Evolutionary conservation across 2,888 invertebrate species (phyloP).

Genomic region (Dichetophora obliterata): DNA sequence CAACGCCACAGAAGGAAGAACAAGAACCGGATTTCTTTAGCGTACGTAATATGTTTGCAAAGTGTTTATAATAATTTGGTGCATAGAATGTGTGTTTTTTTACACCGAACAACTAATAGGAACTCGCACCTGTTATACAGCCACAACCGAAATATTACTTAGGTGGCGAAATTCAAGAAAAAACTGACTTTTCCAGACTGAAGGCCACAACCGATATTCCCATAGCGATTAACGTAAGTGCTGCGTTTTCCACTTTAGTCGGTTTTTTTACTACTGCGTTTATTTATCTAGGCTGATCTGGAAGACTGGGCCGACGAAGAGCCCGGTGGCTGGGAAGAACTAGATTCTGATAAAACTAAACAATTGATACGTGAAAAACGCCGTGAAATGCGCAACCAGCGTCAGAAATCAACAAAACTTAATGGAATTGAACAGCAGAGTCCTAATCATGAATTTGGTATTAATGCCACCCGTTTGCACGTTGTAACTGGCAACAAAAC

Average conservation of each 20-base stretch:
- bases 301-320: conserved; percentile 73
- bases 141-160: conserved; percentile 74
- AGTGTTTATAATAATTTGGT: background rate
- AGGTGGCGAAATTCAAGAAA: conserved; percentile 61
- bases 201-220: conserved; percentile 70
- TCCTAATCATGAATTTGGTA: conserved; percentile 39
- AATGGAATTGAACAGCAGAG: conserved; percentile 24
- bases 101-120: conserved; percentile 61
- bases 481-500: conserved; percentile 17
- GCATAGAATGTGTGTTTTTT: background rate
- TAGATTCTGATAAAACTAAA: conserved; percentile 67
- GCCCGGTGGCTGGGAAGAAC: conserved; percentile 72
- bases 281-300: conserved; percentile 69
- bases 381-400: conserved; percentile 66
- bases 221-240: conserved; percentile 67
- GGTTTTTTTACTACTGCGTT: background rate
- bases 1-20: conserved; percentile 67
- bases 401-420: conserved; percentile 53
- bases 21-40: conserved; percentile 74
- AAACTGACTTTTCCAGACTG: conserved; percentile 69
- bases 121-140: conserved; percentile 76
- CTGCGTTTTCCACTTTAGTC: background rate
- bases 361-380: conserved; percentile 68
- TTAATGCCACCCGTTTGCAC: conserved; percentile 26
- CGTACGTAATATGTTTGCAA: conserved; percentile 68